These are phyloP conservation scores for Glaucomys volans DNA, from an alignment of 2,113 vertebrate genomes.

Conservation along the genomic window DNA sequence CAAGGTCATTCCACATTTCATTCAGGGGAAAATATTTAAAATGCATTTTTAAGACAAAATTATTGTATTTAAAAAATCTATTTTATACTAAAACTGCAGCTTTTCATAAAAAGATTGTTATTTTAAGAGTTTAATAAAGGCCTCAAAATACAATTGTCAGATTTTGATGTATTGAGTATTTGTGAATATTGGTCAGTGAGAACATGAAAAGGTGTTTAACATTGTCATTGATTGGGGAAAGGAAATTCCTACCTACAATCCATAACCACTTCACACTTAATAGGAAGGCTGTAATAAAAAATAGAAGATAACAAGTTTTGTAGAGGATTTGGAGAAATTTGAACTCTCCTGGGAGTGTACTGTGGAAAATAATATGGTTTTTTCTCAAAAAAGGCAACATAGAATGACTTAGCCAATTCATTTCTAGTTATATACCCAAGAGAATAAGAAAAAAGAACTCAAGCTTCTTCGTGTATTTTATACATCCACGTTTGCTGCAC, in stretches of 20 bases:
- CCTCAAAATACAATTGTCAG: neutral
- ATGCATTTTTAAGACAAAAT: neutral
- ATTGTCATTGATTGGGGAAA: neutral
- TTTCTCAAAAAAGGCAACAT: neutral
- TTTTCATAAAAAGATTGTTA: neutral
- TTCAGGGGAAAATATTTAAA: neutral
- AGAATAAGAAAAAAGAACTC: neutral
- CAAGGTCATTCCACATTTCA: neutral
- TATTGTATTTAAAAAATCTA: neutral
- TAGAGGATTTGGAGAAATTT: neutral
- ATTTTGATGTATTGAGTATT: neutral
- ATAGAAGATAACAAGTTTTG: neutral
- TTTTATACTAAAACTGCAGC: neutral
- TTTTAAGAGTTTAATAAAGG: neutral
- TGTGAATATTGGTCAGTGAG: neutral
- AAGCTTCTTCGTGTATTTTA: neutral
- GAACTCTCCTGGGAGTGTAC: neutral
- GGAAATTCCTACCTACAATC: neutral
- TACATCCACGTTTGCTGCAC: neutral
- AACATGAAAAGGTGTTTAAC: neutral
- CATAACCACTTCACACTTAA: neutral
- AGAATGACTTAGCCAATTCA: neutral
- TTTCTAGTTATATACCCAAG: neutral
- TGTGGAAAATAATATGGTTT: neutral
- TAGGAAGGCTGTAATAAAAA: neutral